A percentile compares a stretch with the other conserved stretches of the same genome.
Conservation (phyloP, 2,113 vertebrate species). For the Forbesichthys papilliferus region DNA sequence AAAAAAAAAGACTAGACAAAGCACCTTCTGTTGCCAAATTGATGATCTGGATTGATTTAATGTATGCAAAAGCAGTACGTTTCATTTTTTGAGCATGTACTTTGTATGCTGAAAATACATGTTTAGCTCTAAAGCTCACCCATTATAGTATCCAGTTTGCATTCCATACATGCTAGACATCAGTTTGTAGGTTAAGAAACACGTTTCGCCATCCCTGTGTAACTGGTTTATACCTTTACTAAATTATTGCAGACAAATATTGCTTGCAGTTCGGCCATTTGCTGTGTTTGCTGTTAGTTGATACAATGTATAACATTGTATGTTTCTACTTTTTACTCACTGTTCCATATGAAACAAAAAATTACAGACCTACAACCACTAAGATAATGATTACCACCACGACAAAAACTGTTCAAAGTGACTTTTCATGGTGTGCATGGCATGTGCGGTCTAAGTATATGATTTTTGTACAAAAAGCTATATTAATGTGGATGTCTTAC, state of each 20-base stretch:
- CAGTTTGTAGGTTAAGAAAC: conserved; percentile 16
- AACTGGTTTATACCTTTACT: conserved; percentile 11
- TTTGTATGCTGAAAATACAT: not conserved
- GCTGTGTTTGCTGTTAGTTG: conserved; percentile 15
- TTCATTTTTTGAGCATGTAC: conserved; percentile 17
- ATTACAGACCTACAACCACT: conserved; percentile 43
- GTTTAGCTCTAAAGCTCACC: conserved; percentile 12
- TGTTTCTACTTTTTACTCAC: conserved; percentile 17
- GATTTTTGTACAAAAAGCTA: conserved; percentile 73
- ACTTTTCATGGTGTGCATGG: conserved; percentile 77
- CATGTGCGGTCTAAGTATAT: conserved; percentile 79
- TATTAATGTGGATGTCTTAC: conserved; percentile 75
- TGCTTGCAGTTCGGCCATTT: conserved; percentile 4
- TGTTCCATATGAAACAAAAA: conserved; percentile 24
- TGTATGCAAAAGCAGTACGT: conserved; percentile 29
- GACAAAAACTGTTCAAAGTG: conserved; percentile 63
- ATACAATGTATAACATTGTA: conserved; percentile 3
- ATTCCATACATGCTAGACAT: conserved; percentile 59
- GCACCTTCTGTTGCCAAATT: conserved; percentile 61
- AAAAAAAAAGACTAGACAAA: conserved; percentile 44
- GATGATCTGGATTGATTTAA: conserved; percentile 29
- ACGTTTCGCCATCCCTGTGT: conserved; percentile 1
- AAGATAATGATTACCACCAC: conserved; percentile 39
- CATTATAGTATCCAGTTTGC: conserved; percentile 27
- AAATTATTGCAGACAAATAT: conserved; percentile 9